Evolutionary conservation across 2,888 invertebrate species (phyloP).

Genomic region (Adelognathus sp.): DNA sequence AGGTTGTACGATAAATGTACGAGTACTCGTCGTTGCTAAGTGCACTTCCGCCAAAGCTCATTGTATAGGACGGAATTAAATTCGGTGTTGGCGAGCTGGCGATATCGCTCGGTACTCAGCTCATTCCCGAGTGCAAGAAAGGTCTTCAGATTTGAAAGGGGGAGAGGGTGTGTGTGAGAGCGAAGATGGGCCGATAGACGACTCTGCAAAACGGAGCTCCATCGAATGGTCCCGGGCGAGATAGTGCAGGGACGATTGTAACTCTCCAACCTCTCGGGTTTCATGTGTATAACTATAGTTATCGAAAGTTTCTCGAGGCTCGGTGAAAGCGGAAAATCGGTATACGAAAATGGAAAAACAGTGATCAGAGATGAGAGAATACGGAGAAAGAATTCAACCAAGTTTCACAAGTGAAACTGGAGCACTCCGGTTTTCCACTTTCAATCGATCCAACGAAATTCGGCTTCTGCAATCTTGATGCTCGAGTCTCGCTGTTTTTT

Average conservation of each 20-base stretch:
- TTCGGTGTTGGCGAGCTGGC: constrained; percentile 25
- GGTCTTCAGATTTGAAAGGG: not conserved
- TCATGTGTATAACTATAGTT: constrained; percentile 44
- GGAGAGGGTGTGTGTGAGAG: too few relatives aligned
- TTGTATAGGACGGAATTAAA: constrained; percentile 39
- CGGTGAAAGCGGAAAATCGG: constrained; percentile 19
- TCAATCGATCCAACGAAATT: not conserved
- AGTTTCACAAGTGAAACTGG: not conserved
- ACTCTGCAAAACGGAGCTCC: constrained; percentile 27
- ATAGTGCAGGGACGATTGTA: constrained; percentile 13
- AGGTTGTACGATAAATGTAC: constrained; percentile 25
- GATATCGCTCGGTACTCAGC: not conserved
- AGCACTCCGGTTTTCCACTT: not conserved
- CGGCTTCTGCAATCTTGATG: not conserved
- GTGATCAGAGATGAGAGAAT: constrained; percentile 10
- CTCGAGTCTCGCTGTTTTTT: not conserved
- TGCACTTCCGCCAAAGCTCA: constrained; percentile 40
- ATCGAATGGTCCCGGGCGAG: constrained; percentile 40
- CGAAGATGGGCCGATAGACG: not conserved
- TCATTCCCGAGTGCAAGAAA: not conserved
- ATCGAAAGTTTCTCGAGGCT: constrained; percentile 41
- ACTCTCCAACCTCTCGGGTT: constrained; percentile 8
- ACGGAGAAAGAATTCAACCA: not conserved
- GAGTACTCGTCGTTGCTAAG: constrained; percentile 36
- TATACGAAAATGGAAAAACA: constrained; percentile 12